Percentiles rank a stretch among this genome's conserved stretches.
These are phyloP conservation scores for Melanotaenia boesemani DNA, from an alignment of 2,797 vertebrate species.

Conservation along the genomic window DNA sequence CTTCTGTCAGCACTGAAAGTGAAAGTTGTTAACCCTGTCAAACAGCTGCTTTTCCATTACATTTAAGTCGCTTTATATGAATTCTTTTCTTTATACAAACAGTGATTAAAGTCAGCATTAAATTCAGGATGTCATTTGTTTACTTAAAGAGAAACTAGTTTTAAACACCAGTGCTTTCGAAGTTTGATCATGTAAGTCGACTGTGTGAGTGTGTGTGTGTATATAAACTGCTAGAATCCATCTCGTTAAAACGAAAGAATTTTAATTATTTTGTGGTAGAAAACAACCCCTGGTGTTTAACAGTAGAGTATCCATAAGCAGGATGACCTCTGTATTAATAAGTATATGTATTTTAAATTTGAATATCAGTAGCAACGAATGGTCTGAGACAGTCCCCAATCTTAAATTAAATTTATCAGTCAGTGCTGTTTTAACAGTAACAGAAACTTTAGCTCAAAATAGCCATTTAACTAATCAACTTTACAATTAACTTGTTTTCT, in stretches of 20 bases:
- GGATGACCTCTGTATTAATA: too few species aligned
- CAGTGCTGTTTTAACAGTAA: background rate
- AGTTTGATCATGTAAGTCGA: background rate
- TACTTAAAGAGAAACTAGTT: background rate
- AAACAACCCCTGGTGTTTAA: background rate
- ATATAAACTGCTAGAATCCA: background rate
- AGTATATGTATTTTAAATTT: background rate
- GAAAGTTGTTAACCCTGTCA: background rate
- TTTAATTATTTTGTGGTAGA: background rate
- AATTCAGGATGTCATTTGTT: background rate
- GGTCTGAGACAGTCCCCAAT: background rate
- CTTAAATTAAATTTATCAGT: background rate
- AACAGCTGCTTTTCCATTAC: background rate
- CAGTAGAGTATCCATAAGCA: background rate
- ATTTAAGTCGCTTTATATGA: background rate
- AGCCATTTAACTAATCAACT: background rate
- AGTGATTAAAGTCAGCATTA: background rate
- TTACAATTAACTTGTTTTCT: background rate
- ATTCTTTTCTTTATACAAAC: background rate
- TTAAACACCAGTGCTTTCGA: background rate
- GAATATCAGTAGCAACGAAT: background rate
- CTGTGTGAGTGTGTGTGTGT: too few species aligned
- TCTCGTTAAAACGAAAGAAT: background rate
- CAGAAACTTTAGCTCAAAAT: background rate
- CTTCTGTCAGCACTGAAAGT: constrained; percentile 42